phyloP scores from a whole-genome alignment of 2,888 invertebrate species.

The Oeneis ivallda region DNA sequence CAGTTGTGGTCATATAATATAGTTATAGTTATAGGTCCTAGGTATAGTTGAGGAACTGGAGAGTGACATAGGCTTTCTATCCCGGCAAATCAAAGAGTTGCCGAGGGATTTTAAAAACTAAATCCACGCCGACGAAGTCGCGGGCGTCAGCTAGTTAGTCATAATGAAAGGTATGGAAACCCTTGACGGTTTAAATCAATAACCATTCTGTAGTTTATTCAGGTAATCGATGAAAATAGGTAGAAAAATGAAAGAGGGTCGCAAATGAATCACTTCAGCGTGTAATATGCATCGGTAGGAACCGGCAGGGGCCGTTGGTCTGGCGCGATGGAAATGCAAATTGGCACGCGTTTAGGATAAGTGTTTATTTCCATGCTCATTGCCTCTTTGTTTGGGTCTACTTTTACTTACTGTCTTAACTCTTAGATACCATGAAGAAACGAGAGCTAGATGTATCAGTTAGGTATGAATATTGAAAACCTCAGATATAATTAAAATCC shows the following conservation, averaged over 20 bases:
- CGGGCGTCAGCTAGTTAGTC: too few relatives aligned
- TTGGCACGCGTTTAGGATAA: slow-evolving; percentile 52
- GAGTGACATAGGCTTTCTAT: too few relatives aligned
- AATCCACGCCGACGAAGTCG: too few relatives aligned
- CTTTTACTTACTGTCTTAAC: background rate
- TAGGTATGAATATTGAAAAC: background rate
- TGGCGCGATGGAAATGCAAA: slow-evolving; percentile 42
- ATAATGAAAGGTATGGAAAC: background rate
- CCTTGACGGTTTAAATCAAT: slow-evolving; percentile 1
- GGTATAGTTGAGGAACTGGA: too few relatives aligned
- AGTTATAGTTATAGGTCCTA: too few relatives aligned
- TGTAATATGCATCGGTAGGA: slow-evolving; percentile 2
- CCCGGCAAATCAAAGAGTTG: too few relatives aligned
- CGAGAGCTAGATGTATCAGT: background rate
- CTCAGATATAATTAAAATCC: slow-evolving; percentile 1
- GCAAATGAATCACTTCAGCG: slow-evolving; percentile 29
- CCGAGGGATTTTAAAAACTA: too few relatives aligned
- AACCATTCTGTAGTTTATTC: background rate
- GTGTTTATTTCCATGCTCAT: slow-evolving; percentile 60
- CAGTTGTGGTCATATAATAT: too few relatives aligned
- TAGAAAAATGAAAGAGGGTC: slow-evolving; percentile 29
- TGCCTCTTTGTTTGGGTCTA: slow-evolving; percentile 24
- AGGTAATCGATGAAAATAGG: slow-evolving; percentile 22
- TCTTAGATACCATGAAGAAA: background rate
- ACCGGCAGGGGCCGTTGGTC: slow-evolving; percentile 31